A percentile compares a stretch with the other conserved stretches of the same genome.
These are phyloP conservation scores for Odobenus rosmarus DNA, from an alignment of 2,113 vertebrate genomes.

Conservation along the genomic window DNA sequence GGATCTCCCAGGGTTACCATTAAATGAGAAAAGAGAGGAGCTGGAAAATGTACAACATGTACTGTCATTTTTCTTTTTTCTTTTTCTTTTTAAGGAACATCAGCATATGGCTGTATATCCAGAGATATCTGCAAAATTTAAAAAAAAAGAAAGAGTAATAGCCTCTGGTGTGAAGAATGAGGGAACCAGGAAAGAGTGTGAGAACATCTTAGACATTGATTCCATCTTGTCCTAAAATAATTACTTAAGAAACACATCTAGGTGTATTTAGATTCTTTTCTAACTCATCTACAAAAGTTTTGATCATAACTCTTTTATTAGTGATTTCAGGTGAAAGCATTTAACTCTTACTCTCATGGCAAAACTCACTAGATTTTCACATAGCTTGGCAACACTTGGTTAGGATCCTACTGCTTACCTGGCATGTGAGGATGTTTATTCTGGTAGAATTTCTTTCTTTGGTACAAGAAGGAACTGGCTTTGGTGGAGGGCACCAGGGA, in stretches of 20 bases:
- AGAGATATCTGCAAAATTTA: not conserved
- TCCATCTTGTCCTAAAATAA: not conserved
- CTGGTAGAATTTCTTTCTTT: not conserved
- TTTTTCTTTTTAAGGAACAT: not conserved
- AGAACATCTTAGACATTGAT: not conserved
- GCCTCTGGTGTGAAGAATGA: not conserved
- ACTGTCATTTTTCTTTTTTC: not conserved
- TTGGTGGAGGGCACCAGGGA: too few species aligned
- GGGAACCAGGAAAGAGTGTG: not conserved
- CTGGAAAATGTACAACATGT: not conserved
- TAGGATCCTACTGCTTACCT: not conserved
- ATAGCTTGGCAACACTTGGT: not conserved
- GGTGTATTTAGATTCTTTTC: not conserved
- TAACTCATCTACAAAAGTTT: not conserved
- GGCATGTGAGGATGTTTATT: not conserved
- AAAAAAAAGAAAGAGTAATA: not conserved
- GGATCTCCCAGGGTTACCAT: not conserved
- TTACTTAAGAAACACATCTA: not conserved
- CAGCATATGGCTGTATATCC: not conserved
- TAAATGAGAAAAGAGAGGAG: not conserved
- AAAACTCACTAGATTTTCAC: not conserved
- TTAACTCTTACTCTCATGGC: not conserved
- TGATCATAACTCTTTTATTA: not conserved
- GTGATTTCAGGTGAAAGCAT: not conserved
- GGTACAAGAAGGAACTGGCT: not conserved